Conservation (phyloP, 1,140 invertebrate genomes). For the Eriocheir sinensis region DNA sequence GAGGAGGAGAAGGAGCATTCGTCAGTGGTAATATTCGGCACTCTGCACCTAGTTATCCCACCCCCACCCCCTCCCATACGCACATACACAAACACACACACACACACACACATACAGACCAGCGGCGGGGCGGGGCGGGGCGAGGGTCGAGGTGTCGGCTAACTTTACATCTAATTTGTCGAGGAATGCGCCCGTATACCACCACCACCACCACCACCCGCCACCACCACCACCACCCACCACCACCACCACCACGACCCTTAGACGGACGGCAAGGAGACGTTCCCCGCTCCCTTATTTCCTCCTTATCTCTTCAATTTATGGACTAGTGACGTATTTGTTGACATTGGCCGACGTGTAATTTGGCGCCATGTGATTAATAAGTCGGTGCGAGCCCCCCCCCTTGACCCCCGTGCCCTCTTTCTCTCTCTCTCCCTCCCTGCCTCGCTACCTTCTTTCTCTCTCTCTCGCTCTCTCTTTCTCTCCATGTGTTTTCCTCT, state of each 20-base stretch:
- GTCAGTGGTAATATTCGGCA: no score
- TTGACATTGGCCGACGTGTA: slow-evolving; percentile 72
- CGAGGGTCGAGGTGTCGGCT: slow-evolving; percentile 61
- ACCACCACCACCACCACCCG: no score
- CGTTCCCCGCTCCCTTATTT: slow-evolving; percentile 30
- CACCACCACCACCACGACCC: no score
- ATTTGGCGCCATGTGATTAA: slow-evolving; percentile 62
- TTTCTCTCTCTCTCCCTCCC: background rate
- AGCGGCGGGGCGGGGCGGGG: no score
- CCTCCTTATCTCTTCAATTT: slow-evolving; percentile 65
- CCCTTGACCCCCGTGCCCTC: background rate
- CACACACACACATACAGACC: background rate
- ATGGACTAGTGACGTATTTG: slow-evolving; percentile 66
- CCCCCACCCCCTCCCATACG: background rate
- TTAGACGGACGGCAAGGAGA: slow-evolving; percentile 33
- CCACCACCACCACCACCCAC: no score
- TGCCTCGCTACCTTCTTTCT: background rate
- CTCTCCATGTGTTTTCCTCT: background rate
- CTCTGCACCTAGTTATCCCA: no score
- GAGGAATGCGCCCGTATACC: slow-evolving; percentile 61
- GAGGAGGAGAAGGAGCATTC: no score
- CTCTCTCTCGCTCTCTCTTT: background rate
- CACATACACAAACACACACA: background rate
- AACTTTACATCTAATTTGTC: slow-evolving; percentile 73
- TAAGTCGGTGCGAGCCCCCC: background rate